Base-by-base conservation (phyloP, 2,113 vertebrate genomes). In the Mystacornis crossleyi region DNA sequence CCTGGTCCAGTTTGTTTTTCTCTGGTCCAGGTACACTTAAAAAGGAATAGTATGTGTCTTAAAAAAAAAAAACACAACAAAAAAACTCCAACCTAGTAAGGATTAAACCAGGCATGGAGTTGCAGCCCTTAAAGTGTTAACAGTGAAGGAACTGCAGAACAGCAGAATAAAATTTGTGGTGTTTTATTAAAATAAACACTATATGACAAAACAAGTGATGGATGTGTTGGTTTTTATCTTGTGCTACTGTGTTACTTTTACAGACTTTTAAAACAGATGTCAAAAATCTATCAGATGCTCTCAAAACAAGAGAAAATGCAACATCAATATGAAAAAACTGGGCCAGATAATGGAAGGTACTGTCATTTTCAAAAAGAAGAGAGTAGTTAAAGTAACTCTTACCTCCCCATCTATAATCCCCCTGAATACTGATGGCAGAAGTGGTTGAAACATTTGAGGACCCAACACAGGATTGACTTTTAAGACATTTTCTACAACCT, bases 371-470 rank as follows among this genome's bases (percentile, higher is more conserved):
- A 25, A 71, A 34, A 66, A 69, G 54, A 1, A 53, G 14, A 83
- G 7, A 58, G 20, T 8, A 72, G 28, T 57, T 77, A 73, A 50
- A 71, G 54, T 78, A 86, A 93, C 53, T 90, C 99, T 98, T 98
- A 99, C 99, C 99, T 99, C 99, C 26, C 99, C 99, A 57, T 99
- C 98, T 81, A 99, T 95, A 95, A 99, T 98, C 11, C 99, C 99
- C 93, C 96, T 98, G 95, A 99, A 98, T 93, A 99, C 97, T 84
- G 97, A 97, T 14, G 99, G 99, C 73, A 99, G 97, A 94, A 99
- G 98, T 1, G 99, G 98, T 71, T 99, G 99, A 97, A 99, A 99
- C 98, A 99, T 98, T 82, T 99, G 99, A 57, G 99, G 98, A 67
- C 99, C 98, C 96, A 99, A 90, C 77, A 98, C 73, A 91, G 99